Base-by-base conservation (phyloP, 2,888 invertebrate species). In the Neocrepidodera transversa region DNA sequence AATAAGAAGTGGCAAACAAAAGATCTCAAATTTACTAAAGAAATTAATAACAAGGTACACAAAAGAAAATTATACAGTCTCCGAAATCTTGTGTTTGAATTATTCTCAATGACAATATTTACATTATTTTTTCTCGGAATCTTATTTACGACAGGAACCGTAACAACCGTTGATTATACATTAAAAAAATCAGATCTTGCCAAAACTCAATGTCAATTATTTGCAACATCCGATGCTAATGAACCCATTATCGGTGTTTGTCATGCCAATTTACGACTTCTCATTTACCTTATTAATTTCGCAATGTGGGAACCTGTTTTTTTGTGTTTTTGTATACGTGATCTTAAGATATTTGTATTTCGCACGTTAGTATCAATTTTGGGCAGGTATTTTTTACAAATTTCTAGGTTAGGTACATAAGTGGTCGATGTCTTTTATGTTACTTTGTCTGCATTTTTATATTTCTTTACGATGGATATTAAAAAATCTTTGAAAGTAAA, bases 321-420 rank as follows among this genome's bases (percentile, higher is more conserved):
- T 55, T 38, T 45, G n/a, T n/a, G n/a, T 53, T 38, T 42, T 30
- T 13, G n/a, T 18, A 32, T 45, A 45, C 20, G 10, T 32, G 14
- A 6, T 17, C 14, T 35, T 13, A 32, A 2, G 16, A 10, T 56
- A 56, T 60, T 60, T 56, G 42, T 52, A 48, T 52, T 60, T 60
- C 60, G 52, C 60, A 60, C 60, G 60, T 56, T 56, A 28, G 18
- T 42, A 28, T 42, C 13, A 36, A 13, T 54, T 45, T 45, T 20
- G 42, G 11, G 11, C 11, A 11, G n/a, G 32, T 2, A 2, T 2
- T 32, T 13, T 32, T 42, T 13, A 23, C 20, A 18, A 42, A 20
- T 42, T 42, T 53, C 10, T 53, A 20, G 43, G 53, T 53, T 53
- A 43, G n/a, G 35, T 35, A 53, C 18, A 53, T 10, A 43, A 20